Percentiles rank a stretch among this genome's conserved stretches.
Conservation (phyloP, 30 jellyfish, hydroid and myxozoan genomes). For the Turritopsis dohrnii region DNA sequence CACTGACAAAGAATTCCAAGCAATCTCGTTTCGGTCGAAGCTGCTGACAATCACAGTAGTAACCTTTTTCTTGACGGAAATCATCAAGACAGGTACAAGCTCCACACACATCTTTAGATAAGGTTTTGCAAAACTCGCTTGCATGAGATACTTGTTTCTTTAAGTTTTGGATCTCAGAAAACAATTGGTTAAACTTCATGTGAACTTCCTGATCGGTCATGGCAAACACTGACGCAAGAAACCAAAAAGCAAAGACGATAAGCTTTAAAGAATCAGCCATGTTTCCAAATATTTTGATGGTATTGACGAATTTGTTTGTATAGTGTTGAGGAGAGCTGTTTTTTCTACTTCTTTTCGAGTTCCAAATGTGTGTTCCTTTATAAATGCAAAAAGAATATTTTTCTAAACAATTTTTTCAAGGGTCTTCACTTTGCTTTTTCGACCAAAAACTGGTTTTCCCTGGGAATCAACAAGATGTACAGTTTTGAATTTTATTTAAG, state of each 20-base stretch:
- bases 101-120: neutral
- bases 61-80: neutral
- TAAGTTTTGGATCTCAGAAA: neutral
- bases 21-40: conserved; percentile 10
- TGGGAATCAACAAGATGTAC: neutral
- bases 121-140: neutral
- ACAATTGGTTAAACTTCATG: neutral
- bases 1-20: neutral
- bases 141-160: neutral
- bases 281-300: no score
- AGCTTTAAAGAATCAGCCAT: neutral
- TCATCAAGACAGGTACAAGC: conserved; percentile 1
- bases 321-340: no score
- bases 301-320: no score
- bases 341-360: no score
- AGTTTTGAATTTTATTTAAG: neutral
- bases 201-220: conserved; percentile 3
- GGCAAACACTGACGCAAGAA: neutral
- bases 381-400: no score
- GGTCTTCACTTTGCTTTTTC: no score
- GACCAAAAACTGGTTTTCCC: no score
- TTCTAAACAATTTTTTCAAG: no score
- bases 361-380: no score
- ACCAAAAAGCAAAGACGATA: neutral
- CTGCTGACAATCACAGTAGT: conserved; percentile 8